Conservation (phyloP, 2,888 invertebrate species). For the Emesis russula region DNA sequence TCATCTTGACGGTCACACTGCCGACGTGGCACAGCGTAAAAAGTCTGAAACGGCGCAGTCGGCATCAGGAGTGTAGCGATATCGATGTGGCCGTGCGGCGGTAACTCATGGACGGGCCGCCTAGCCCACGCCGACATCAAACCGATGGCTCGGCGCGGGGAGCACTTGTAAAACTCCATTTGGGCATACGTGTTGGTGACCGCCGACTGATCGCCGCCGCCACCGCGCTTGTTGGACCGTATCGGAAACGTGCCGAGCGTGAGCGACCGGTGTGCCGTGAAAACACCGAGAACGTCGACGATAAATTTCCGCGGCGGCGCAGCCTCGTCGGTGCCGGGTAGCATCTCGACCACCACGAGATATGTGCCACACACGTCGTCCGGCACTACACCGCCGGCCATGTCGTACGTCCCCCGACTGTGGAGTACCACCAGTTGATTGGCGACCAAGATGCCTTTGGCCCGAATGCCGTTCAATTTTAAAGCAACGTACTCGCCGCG, state of each 20-base stretch:
- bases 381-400: background rate
- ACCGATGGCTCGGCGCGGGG: conserved; percentile 1
- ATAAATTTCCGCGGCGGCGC: background rate
- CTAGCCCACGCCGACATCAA: conserved; percentile 8
- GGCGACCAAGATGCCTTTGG: conserved; percentile 16
- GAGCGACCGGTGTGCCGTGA: conserved; percentile 24
- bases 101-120: background rate
- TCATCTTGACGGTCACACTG: background rate
- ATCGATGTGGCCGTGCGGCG: background rate
- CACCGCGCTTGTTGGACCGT: conserved; percentile 4
- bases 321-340: background rate
- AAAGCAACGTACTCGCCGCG: conserved; percentile 18
- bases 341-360: conserved; percentile 16
- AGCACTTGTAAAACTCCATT: conserved; percentile 17
- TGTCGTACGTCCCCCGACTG: conserved; percentile 10
- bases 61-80: conserved; percentile 3
- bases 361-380: conserved; percentile 25
- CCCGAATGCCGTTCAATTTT: conserved; percentile 20
- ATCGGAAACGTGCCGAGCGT: conserved; percentile 9
- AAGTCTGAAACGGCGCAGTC: conserved; percentile 7
- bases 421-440: conserved; percentile 10
- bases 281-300: conserved; percentile 20
- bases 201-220: conserved; percentile 14
- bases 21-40: background rate
- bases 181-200: conserved; percentile 10